phyloP scores from a whole-genome alignment of 1,140 invertebrate species.

The Aphaenogaster ashmeadi region DNA sequence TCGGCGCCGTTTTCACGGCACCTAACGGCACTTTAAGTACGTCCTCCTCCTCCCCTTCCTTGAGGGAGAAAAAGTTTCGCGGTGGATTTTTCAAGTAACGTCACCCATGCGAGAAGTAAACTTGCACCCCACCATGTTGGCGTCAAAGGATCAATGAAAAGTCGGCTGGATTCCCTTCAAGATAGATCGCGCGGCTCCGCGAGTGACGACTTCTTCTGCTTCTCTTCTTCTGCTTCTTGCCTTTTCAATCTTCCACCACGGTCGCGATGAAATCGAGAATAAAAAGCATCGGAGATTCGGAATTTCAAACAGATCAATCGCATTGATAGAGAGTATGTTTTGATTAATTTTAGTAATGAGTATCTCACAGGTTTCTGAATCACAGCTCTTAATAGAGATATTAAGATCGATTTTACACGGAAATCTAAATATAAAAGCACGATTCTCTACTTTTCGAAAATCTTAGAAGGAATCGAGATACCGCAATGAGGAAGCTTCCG shows the following conservation, averaged over 20 bases:
- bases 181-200: conserved; percentile 41
- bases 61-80: conserved; percentile 70
- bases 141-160: conserved; percentile 56
- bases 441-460: background rate
- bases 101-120: conserved; percentile 68
- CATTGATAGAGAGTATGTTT: background rate
- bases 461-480: background rate
- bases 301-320: background rate
- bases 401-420: background rate
- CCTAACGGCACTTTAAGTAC: conserved; percentile 80
- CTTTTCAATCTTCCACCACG: conserved; percentile 47
- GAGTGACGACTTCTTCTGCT: conserved; percentile 62
- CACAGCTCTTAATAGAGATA: background rate
- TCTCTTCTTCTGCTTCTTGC: conserved; percentile 43
- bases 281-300: conserved; percentile 1
- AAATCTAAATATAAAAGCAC: conserved; percentile 9
- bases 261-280: conserved; percentile 30
- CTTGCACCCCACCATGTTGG: conserved; percentile 40
- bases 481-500: background rate
- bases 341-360: background rate
- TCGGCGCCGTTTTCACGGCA: conserved; percentile 68
- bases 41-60: conserved; percentile 39
- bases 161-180: conserved; percentile 35
- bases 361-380: background rate
- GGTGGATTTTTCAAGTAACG: conserved; percentile 75